These are phyloP conservation scores for Etia nguti DNA, from an alignment of 2,113 vertebrate species.

Conservation along the genomic window DNA sequence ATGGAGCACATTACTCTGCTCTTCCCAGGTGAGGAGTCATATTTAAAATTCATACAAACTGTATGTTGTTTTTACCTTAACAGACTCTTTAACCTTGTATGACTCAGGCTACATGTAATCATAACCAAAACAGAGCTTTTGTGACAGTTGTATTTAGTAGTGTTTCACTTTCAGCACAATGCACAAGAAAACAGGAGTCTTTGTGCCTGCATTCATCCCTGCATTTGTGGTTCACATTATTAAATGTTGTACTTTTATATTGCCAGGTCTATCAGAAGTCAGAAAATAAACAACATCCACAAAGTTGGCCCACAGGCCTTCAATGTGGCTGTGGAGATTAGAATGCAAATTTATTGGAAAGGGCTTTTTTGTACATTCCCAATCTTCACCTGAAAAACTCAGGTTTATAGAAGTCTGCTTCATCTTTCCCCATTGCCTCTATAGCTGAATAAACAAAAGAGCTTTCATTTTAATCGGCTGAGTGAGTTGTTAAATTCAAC, in stretches of 20 bases:
- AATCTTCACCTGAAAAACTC: constrained; percentile 28
- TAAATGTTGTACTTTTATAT: not conserved
- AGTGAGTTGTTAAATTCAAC: constrained; percentile 12
- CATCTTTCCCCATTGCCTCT: not conserved
- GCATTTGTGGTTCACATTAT: not conserved
- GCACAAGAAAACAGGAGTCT: not conserved
- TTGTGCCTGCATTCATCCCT: not conserved
- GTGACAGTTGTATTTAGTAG: not conserved
- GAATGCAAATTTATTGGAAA: constrained; percentile 46
- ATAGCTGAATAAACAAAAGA: constrained; percentile 3
- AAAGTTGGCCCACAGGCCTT: constrained; percentile 12
- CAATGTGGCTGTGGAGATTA: constrained; percentile 30
- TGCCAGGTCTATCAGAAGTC: not conserved
- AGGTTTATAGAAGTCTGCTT: not conserved
- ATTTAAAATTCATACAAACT: not conserved
- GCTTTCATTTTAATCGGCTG: constrained; percentile 25
- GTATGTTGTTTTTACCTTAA: not conserved
- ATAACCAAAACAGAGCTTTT: not conserved
- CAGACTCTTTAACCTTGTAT: not conserved
- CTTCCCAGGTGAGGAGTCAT: not conserved
- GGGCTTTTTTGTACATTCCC: not conserved
- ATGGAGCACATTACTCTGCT: not conserved
- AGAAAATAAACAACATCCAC: constrained; percentile 14
- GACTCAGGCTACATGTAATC: not conserved
- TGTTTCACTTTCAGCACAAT: not conserved